Evolutionary conservation across 2,888 invertebrate species (phyloP).

Genomic region (Dione vanillae): DNA sequence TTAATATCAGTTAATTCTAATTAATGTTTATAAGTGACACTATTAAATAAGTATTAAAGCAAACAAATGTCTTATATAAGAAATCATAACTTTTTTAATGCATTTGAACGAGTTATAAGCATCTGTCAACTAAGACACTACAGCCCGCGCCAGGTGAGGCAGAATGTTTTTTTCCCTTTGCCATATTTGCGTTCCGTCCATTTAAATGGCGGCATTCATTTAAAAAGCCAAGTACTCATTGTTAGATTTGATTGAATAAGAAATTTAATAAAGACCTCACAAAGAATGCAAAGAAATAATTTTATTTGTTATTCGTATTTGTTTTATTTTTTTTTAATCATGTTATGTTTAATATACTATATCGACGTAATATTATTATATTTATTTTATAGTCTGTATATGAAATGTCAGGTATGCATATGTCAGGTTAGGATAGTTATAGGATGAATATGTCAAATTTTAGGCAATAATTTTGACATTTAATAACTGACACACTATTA

Average conservation of each 20-base stretch:
- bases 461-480: no score
- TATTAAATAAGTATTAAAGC: not conserved
- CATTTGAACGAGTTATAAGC: constrained; percentile 8
- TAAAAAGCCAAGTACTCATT: constrained; percentile 23
- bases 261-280: not conserved
- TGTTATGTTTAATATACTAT: no score
- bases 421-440: no score
- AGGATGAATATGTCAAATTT: no score
- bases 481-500: no score
- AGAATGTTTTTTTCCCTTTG: constrained; percentile 21
- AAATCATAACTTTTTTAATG: not conserved
- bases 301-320: not conserved
- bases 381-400: no score
- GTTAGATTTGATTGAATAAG: not conserved
- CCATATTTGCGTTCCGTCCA: constrained; percentile 32
- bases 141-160: constrained; percentile 24
- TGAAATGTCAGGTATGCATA: no score
- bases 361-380: no score
- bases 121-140: constrained; percentile 27
- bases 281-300: not conserved
- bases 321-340: not conserved
- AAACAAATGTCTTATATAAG: not conserved
- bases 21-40: not conserved
- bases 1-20: not conserved
- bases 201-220: constrained; percentile 22